Percentiles rank a stretch among this genome's conserved stretches.
Evolutionary conservation across 2,113 vertebrate genomes (phyloP).

Genomic region (Chaetodon trifascialis): DNA sequence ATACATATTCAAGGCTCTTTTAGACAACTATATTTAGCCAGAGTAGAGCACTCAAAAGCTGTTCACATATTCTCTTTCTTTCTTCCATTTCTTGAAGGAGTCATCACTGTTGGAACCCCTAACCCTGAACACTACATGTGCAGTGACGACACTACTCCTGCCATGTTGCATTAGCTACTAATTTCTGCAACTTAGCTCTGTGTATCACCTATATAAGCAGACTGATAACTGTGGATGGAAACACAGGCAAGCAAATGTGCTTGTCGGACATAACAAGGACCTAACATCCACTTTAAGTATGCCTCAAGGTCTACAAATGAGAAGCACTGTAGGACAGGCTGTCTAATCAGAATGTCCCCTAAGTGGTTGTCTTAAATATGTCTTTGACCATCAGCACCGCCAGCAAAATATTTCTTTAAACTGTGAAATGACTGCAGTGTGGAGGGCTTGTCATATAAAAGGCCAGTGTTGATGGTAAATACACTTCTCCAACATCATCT

Average conservation of each 20-base stretch:
- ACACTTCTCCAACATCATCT: not conserved
- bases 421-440: not conserved
- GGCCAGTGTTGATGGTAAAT: not conserved
- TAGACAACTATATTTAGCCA: not conserved
- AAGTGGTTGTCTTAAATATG: not conserved
- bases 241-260: not conserved
- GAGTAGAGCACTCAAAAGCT: not conserved
- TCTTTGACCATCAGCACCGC: not conserved
- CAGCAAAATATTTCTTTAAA: not conserved
- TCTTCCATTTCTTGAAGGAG: not conserved
- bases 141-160: not conserved
- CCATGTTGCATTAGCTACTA: not conserved
- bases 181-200: not conserved
- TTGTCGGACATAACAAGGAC: not conserved
- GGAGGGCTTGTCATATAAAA: not conserved
- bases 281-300: not conserved
- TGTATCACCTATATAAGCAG: not conserved
- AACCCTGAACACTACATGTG: not conserved
- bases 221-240: too few species aligned
- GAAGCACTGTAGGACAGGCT: not conserved
- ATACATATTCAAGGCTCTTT: not conserved
- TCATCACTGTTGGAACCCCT: not conserved
- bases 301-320: not conserved
- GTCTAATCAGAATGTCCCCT: not conserved
- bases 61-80: constrained; percentile 1